Percentiles rank a stretch among this genome's conserved stretches.
Conservation (phyloP, 2,888 invertebrate genomes). For the Aphrophora alni region DNA sequence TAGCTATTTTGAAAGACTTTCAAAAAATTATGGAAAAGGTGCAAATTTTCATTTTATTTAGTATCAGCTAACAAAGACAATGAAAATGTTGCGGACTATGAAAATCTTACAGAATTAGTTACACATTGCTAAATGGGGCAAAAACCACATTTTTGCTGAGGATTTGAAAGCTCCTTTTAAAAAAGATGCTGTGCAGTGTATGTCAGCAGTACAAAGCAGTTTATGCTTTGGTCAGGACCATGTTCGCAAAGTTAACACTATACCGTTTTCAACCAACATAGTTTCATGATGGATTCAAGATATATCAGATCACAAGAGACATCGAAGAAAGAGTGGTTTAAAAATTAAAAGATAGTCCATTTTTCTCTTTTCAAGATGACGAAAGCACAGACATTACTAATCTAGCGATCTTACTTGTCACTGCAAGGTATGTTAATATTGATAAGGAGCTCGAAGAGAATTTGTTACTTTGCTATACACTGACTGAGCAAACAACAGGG, state of each 20-base stretch:
- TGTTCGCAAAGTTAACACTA: conserved; percentile 7
- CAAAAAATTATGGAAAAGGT: background rate
- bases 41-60: background rate
- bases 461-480: background rate
- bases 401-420: conserved; percentile 13
- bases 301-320: background rate
- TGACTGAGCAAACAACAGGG: conserved; percentile 23
- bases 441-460: background rate
- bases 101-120: conserved; percentile 14
- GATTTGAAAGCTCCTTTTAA: conserved; percentile 7
- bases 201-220: no score
- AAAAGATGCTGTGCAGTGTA: conserved; percentile 1
- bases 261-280: background rate
- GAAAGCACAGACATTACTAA: conserved; percentile 3
- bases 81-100: conserved; percentile 14
- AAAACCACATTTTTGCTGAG: conserved; percentile 17
- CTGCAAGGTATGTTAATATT: conserved; percentile 16
- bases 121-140: background rate
- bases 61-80: conserved; percentile 17
- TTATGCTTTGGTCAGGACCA: background rate
- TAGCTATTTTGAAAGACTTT: conserved; percentile 16
- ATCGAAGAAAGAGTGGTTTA: conserved; percentile 16
- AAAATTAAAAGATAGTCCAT: background rate
- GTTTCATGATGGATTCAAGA: conserved; percentile 11
- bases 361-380: conserved; percentile 17